Percentiles rank a stretch among this genome's conserved stretches.
phyloP scores from a whole-genome alignment of 2,888 invertebrate genomes.

The Drosophila rellima region DNA sequence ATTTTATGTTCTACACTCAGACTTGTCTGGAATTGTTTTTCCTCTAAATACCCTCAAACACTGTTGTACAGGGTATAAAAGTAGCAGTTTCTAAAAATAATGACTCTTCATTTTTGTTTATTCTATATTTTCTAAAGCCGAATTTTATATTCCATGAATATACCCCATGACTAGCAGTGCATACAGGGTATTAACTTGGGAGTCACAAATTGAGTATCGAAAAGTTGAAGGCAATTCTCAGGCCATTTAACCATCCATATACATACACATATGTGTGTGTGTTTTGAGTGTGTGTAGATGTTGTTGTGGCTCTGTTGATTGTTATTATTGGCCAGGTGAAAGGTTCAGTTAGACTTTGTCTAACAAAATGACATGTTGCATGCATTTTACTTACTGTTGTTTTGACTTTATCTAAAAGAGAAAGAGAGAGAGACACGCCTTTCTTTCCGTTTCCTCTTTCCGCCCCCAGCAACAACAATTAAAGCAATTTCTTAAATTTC shows the following conservation, averaged over 20 bases:
- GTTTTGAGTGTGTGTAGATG: slow-evolving; percentile 22
- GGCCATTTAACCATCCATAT: neutral
- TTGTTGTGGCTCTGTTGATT: slow-evolving; percentile 37
- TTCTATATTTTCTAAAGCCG: no score
- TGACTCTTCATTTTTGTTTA: no score
- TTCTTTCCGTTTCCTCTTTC: neutral
- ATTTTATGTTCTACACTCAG: no score
- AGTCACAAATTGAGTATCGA: slow-evolving; percentile 37
- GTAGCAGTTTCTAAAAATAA: no score
- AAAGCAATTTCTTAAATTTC: slow-evolving; percentile 73
- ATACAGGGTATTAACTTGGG: neutral
- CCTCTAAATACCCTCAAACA: no score
- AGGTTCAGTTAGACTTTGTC: slow-evolving; percentile 45
- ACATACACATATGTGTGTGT: slow-evolving; percentile 9
- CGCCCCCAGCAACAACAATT: slow-evolving; percentile 57
- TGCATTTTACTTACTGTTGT: slow-evolving; percentile 22
- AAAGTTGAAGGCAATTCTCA: slow-evolving; percentile 52
- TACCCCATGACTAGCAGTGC: neutral
- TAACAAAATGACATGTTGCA: slow-evolving; percentile 47
- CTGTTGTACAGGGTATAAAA: no score
- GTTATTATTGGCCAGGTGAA: slow-evolving; percentile 72
- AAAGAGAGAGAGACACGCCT: no score
- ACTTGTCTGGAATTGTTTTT: no score
- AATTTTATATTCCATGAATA: neutral
- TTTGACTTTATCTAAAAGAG: slow-evolving; percentile 8